Percentiles rank a stretch among this genome's conserved stretches.
These are phyloP conservation scores for Sylvilagus bachmani DNA, from an alignment of 2,113 vertebrate species.

Conservation along the genomic window DNA sequence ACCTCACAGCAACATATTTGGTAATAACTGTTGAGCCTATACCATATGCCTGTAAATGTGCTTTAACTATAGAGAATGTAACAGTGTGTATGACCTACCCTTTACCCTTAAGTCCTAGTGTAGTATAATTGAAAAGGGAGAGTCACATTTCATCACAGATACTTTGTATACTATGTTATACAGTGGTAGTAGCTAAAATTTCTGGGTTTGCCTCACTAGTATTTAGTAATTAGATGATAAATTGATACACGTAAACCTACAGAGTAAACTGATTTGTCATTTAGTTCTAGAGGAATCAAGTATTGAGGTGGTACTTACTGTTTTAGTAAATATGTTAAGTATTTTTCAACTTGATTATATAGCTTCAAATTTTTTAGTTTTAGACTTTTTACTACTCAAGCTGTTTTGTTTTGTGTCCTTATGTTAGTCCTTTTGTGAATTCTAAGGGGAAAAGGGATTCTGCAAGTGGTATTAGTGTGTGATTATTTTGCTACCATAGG, in stretches of 20 bases:
- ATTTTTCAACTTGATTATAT: neutral
- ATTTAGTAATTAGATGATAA: neutral
- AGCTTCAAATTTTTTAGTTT: neutral
- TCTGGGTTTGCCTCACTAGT: neutral
- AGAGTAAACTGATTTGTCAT: constrained; percentile 7
- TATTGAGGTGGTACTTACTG: neutral
- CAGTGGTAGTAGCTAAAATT: neutral
- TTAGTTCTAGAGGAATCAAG: constrained; percentile 41
- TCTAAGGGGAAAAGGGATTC: neutral
- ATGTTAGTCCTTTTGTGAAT: constrained; percentile 7
- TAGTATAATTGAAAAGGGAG: neutral
- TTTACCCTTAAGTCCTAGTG: neutral
- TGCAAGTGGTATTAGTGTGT: neutral
- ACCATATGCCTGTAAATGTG: neutral
- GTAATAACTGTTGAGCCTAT: neutral
- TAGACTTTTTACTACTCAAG: neutral
- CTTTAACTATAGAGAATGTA: neutral
- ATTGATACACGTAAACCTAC: neutral
- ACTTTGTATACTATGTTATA: neutral
- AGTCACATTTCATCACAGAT: neutral
- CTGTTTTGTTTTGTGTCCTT: constrained; percentile 8
- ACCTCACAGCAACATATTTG: neutral
- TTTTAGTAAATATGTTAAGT: neutral
- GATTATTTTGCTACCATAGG: neutral
- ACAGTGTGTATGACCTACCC: constrained; percentile 21